Evolutionary conservation across 2,888 invertebrate species (phyloP), one percentile per base, ranked within the genome.

Genomic region (Parnassius smintheus): DNA sequence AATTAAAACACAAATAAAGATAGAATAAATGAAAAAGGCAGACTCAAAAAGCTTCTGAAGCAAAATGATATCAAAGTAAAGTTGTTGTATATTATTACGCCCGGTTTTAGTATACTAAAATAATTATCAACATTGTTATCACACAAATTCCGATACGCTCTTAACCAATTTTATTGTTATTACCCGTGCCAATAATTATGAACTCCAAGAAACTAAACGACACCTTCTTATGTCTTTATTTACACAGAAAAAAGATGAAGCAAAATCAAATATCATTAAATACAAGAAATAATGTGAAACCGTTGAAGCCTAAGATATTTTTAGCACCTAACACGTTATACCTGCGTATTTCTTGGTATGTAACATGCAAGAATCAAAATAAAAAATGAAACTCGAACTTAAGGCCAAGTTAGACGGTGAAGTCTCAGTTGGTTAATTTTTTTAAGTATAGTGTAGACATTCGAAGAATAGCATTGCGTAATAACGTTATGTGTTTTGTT

Each of bases 211-310:
- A 46, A 64, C 56, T 64, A 52, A 66, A 66, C 65, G 65, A 65
- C 66, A 66, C 63, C 67, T 66, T 48, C 53, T 64, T 65, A 66
- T 62, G 62, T 65, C 63, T 64, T 63, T 65, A 65, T 64, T 66
- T 65, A 68, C 67, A 58, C 51, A 62, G 61, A 56, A 65, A 62
- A 61, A 66, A 63, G 59, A 49, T 13, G 54, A 45, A 42, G 51
- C 48, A 56, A 65, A 66, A 54, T 67, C 62, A 65, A 68, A 70
- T 66, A 68, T 69, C 67, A 68, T 73, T 69, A 74, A 73, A 70
- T 73, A 69, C 62, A 52, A 70, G 64, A 69, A 70, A 71, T 72
- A 70, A 70, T 71, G 70, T 70, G 65, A 67, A 70, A 61, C 67
- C 62, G 56, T 65, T 58, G 52, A 55, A 63, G 60, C 64, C 59